Evolutionary conservation across 2,797 vertebrate genomes (phyloP), one percentile per base, ranked within the genome.

Genomic region (Microcaecilia unicolor): DNA sequence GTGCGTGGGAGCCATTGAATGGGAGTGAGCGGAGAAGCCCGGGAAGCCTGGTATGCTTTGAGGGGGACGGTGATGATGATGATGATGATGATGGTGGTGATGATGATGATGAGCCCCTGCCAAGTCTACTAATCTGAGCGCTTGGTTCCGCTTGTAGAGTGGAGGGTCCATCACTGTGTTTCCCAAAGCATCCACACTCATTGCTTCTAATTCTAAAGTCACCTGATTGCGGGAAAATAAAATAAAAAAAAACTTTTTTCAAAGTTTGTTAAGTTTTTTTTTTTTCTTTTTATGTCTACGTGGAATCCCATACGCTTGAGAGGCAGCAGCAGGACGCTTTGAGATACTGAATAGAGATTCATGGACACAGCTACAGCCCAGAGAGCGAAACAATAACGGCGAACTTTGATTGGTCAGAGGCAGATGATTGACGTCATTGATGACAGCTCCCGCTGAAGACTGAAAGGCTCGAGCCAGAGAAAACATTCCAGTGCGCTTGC

Each of bases 111-210:
- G 81, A 79, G 81, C 81, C 83, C 82, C 82, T 75, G 83, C 86
- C 85, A 86, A 80, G 71, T 82, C 84, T 84, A 89, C 84, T 88
- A 90, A 90, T 91, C 87, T 92, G 85, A 88, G 85, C 72, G 87
- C 81, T 81, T 87, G 72, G 78, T 86, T 91, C 83, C 74, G 80
- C 83, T 90, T 82, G 80, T 86, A 87, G 84, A 90, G 85, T 83
- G 85, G 78, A 81, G 88, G 88, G 85, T 85, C 86, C 89, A 89
- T 86, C 78, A 76, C 67, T 72, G 82, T 76, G 84, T 78, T 86
- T 86, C 87, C 85, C 83, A 70, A 74, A 79, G 84, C 84, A 84
- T 87, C 88, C 83, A 80, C 71, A 78, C 86, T 89, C 86, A 85
- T 84, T 83, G 86, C 75, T 78, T 73, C 84, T 86, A 87, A 84